These are phyloP conservation scores for Eurytoma adleriae DNA, from an alignment of 2,888 invertebrate genomes.

Conservation along the genomic window DNA sequence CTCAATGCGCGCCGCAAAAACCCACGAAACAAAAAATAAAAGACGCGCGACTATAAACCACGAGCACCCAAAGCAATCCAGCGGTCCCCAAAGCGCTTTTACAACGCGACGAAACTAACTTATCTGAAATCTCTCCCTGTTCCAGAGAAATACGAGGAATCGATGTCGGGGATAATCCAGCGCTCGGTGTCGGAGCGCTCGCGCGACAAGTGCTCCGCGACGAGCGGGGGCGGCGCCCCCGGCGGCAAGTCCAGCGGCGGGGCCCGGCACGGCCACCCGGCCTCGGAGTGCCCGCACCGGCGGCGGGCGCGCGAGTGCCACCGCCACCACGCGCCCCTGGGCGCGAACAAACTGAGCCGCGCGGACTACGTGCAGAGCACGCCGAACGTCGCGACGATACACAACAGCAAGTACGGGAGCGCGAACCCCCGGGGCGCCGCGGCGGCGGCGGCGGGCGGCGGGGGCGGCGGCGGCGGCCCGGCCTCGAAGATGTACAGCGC, in stretches of 20 bases:
- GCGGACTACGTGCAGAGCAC: conserved; percentile 80
- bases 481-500: conserved; percentile 83
- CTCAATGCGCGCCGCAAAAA: too few relatives aligned
- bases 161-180: conserved; percentile 73
- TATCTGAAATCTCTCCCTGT: not conserved
- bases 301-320: conserved; percentile 66
- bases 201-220: conserved; percentile 68
- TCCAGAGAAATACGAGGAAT: conserved; percentile 71
- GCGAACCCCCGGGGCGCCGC: conserved; percentile 74
- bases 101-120: not conserved
- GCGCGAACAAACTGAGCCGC: conserved; percentile 66
- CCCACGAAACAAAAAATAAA: too few relatives aligned
- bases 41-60: too few relatives aligned
- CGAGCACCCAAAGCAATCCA: too few relatives aligned
- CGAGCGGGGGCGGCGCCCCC: conserved; percentile 53
- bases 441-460: conserved; percentile 59
- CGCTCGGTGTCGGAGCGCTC: conserved; percentile 77
- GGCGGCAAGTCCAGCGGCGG: conserved; percentile 54
- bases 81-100: not conserved
- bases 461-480: conserved; percentile 68
- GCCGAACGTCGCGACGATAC: conserved; percentile 79
- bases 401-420: conserved; percentile 78
- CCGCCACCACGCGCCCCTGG: conserved; percentile 64
- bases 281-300: conserved; percentile 70
- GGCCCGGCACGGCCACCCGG: conserved; percentile 57